Evolutionary conservation across 2,888 invertebrate genomes (phyloP), one percentile per base, ranked within the genome.

Genomic region (Onchidella celtica): DNA sequence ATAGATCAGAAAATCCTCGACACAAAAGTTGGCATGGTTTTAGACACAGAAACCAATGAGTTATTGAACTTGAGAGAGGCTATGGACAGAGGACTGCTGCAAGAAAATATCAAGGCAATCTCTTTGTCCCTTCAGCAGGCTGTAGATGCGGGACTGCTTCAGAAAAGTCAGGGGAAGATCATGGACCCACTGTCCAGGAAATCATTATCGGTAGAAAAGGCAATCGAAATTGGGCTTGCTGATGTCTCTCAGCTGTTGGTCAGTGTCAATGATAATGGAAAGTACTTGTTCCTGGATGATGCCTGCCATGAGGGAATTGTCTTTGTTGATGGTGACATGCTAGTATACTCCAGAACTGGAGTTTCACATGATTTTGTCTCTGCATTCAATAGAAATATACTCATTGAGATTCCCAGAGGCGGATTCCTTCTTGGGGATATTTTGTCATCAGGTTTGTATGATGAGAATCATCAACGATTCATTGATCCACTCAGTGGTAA

Each of bases 401-500:
- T 87, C 32, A 77, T 85, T 63, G 86, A 87, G 55, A 85, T 86
- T 27, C 85, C 86, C 29, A 77, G 72, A 75, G 79, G 81, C 66
- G 85, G 86, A 24, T 82, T 87, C 40, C 81, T 84, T 65, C 79
- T 87, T 2, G 85, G 83, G 27, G 87, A 87, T 55, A 79, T 84
- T 29, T 36, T 87, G 63, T 84, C 82, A 3, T 84, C 82, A 29
- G 89, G 90, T 34, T 79, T 89, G 27, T 93, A 93, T 85, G 93
- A 94, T 84, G 90, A 90, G 70, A 87, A 89, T 57, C 92, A 93
- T 72, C 98, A 98, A 38, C 95, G 95, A 86, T 96, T 99, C 81
- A 94, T 96, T 4, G 98, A 99, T 94, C 96, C 97, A 2, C 95
- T 96, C 89, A 95, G 96, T 84, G 97, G 97, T 70, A 96, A 97